Evolutionary conservation across 1,140 invertebrate species (phyloP), one percentile per base, ranked within the genome.

Genomic region (Drosophila virilis): DNA sequence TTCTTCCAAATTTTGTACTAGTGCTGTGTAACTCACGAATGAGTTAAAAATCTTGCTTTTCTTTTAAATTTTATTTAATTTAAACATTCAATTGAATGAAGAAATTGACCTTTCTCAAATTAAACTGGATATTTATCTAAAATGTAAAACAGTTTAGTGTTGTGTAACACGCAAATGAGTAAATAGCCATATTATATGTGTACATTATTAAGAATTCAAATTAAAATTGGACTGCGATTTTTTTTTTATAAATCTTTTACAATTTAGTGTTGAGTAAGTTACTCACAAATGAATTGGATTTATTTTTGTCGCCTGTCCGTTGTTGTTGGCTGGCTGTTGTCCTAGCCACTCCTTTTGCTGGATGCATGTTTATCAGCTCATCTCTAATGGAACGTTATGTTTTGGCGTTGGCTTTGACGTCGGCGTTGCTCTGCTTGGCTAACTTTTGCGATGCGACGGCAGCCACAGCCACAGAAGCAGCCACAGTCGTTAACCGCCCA

Each of bases 301-400:
- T 28, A 8, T 7, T 43, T 71, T 66, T 66, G 62, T 72, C 62
- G 69, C 46, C 62, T 58, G 50, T 17, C 37, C 8, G 32, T 6
- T 17, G 45, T 22, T 22, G 22, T 12, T 40, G n/a, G 28, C 17
- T 45, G 50, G 22, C 22, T 28, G 22, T 28, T 28, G 22, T 28
- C 22, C 22, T 28, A 28, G 22, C 22, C 22, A 28, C 40, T 48
- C 37, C 12, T 46, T 38, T 40, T 48, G 78, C 42, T 52, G 61
- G 33, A 52, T 84, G 82, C 81, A 75, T 78, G 78, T 85, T 86
- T 82, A 81, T 85, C 82, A 78, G 75, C 78, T 85, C 83, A 85
- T 82, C 75, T 85, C 82, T 85, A 85, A 85, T 85, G 82, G 78
- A 85, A 86, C 78, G 82, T 86, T 86, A 82, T 82, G 83, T 82